Base-by-base conservation (phyloP, 2,113 vertebrate species). In the Atherinomorus stipes region DNA sequence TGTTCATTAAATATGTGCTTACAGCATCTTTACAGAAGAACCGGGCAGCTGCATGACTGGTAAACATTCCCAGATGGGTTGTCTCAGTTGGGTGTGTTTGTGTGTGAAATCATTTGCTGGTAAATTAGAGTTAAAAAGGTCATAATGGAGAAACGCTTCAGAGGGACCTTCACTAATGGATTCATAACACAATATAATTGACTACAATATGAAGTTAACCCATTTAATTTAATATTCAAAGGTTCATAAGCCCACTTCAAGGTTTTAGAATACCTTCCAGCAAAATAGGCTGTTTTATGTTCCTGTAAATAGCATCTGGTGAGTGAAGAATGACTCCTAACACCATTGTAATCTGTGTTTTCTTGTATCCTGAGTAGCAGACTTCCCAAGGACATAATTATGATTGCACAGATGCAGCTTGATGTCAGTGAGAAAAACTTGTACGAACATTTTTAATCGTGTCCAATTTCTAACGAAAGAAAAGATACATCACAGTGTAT, bases 101-200 rank as follows among this genome's bases (percentile, higher is more conserved):
- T 47, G 38, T 64, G 76, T 38, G 25, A 7, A 49, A 62, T 45
- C 0, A 0, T 22, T 62, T 25, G 64, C 51, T 53, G 21, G 42
- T 26, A 49, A 42, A 68, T 62, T 9, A 50, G 10, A 10, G 40
- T 54, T 56, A 70, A 34, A 49, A 66, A 40, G 72, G 63, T 67
- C 64, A 26, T 13, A 28, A 44, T n/a, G 42, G 40, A 60, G 37
- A 69, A 70, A 44, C 38, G 25, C 68, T 77, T 23, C 28, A 5
- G 21, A 38, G 72, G 44, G 67, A 62, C 44, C 73, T 44, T 74
- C n/a, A 25, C 71, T 78, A 76, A 85, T 85, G 59, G 66, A 76
- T 64, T 50, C n/a, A 4, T 80, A 65, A 84, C 75, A 23, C 68
- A 16, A 75, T 85, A 76, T 47, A 74, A 61, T 25, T 62, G 51